Conservation (phyloP, 2,797 vertebrate species). For the Neostethus bicornis region DNA sequence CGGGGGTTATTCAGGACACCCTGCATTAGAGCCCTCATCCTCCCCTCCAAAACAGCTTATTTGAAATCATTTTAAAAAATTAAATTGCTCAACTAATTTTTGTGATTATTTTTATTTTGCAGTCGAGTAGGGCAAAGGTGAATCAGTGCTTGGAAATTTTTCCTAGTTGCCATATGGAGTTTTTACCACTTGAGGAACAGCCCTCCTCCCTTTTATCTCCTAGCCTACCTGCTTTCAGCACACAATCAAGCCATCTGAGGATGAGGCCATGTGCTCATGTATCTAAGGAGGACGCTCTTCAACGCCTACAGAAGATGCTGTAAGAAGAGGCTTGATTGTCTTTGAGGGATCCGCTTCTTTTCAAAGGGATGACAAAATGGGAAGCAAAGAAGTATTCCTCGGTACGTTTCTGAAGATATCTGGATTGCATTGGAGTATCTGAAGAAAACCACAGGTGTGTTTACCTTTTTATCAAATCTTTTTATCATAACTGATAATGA, state of each 20-base stretch:
- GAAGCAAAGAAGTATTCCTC: constrained; percentile 15
- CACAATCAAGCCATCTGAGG: constrained; percentile 16
- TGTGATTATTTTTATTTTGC: constrained; percentile 19
- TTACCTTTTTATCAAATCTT: neutral
- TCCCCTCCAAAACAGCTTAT: no score
- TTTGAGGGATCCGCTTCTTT: neutral
- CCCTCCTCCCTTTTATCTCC: constrained; percentile 25
- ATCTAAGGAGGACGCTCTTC: constrained; percentile 11
- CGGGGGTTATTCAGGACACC: no score
- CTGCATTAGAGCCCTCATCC: no score
- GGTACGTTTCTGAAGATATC: constrained; percentile 31
- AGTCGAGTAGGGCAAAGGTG: neutral
- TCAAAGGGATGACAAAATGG: constrained; percentile 30
- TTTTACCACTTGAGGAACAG: constrained; percentile 20
- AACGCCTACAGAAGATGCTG: constrained; percentile 16
- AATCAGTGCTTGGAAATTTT: constrained; percentile 9
- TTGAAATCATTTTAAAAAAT: no score
- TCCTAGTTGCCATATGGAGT: constrained; percentile 40
- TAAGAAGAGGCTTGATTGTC: constrained; percentile 5
- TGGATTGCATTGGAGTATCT: constrained; percentile 39
- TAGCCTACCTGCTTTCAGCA: constrained; percentile 16
- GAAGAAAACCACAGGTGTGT: constrained; percentile 38
- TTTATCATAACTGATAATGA: neutral
- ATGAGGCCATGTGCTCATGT: constrained; percentile 30
- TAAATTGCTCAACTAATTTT: neutral